Conservation (phyloP, 2,888 invertebrate species). For the Polydesmus complanatus region DNA sequence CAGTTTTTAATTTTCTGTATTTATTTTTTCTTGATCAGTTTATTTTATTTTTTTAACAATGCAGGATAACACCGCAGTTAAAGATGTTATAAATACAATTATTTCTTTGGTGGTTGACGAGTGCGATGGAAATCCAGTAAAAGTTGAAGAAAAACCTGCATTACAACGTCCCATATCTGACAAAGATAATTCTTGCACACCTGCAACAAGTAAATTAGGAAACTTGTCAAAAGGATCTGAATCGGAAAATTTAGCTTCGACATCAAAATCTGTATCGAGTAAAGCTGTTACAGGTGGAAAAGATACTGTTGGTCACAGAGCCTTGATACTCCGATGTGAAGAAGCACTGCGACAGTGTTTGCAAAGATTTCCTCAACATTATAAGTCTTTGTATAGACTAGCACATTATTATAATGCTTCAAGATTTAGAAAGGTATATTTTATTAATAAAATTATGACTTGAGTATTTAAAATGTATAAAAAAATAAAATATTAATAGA, state of each 20-base stretch:
- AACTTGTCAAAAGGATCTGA: constrained; percentile 8
- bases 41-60: neutral
- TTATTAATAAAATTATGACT: neutral
- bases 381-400: constrained; percentile 78
- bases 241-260: constrained; percentile 33
- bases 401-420: constrained; percentile 68
- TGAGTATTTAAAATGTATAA: neutral
- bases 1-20: too few relatives aligned
- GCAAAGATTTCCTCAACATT: constrained; percentile 73
- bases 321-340: constrained; percentile 51
- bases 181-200: neutral
- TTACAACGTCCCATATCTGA: neutral
- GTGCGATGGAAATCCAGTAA: constrained; percentile 6
- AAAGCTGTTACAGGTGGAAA: constrained; percentile 30
- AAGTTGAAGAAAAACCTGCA: neutral
- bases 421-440: constrained; percentile 24
- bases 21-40: too few relatives aligned
- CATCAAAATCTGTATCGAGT: constrained; percentile 31
- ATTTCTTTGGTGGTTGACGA: constrained; percentile 20
- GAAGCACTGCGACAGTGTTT: constrained; percentile 71
- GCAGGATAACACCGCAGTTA: constrained; percentile 20
- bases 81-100: constrained; percentile 21
- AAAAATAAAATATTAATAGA: constrained; percentile 24
- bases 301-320: constrained; percentile 37
- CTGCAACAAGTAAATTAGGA: neutral